These are phyloP conservation scores for Sapajus apella DNA, from an alignment of 2,113 vertebrate genomes.

Conservation along the genomic window DNA sequence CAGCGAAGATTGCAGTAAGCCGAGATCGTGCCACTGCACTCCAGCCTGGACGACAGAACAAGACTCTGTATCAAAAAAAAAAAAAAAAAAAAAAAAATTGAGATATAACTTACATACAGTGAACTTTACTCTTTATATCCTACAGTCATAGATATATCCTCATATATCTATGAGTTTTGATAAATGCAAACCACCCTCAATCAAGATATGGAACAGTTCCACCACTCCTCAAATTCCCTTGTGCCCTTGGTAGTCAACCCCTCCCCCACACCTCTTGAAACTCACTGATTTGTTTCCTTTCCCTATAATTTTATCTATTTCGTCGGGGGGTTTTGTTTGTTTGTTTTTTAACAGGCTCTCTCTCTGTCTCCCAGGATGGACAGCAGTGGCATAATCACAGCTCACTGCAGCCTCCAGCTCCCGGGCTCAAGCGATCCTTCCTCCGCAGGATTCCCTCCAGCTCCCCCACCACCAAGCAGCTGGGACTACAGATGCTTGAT, in stretches of 20 bases:
- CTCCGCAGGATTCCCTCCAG: too few relatives aligned
- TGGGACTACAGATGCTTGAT: background rate
- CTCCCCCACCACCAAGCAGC: too few relatives aligned
- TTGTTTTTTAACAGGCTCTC: too few relatives aligned
- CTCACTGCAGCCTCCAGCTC: too few relatives aligned
- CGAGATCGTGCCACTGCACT: too few relatives aligned
- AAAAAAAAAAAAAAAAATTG: background rate
- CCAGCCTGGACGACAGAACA: too few relatives aligned
- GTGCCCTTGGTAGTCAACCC: background rate
- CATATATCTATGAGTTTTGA: background rate
- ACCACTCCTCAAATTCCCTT: background rate
- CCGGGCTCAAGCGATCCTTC: too few relatives aligned
- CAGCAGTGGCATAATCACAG: too few relatives aligned
- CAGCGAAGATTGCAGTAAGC: too few relatives aligned
- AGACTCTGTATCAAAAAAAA: too few relatives aligned
- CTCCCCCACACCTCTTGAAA: background rate
- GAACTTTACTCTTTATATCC: background rate
- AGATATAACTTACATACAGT: background rate
- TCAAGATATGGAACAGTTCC: background rate
- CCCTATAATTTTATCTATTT: background rate
- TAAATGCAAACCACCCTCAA: background rate
- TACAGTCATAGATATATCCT: background rate
- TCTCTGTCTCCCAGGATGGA: too few relatives aligned
- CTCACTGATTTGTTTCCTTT: background rate
- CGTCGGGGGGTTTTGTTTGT: rapidly evolving